Base-by-base conservation (phyloP, 2,888 invertebrate species). In the Mongoloraphidia duomilia region DNA sequence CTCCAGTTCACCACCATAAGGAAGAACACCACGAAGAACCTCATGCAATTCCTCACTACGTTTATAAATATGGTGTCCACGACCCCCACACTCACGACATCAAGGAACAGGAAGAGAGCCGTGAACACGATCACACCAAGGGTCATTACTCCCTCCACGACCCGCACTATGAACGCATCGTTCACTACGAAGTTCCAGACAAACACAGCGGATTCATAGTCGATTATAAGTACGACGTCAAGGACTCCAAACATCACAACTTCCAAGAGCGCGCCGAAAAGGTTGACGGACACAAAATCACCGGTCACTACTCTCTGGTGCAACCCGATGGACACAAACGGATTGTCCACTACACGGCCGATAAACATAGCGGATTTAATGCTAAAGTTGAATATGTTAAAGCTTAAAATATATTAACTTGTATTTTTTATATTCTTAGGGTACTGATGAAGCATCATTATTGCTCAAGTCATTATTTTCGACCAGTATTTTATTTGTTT, bases 31-130 rank as follows among this genome's bases (percentile, higher is more conserved):
- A 26, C 26, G 26, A 26, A 26, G 26, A 26, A 6, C 26, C 26
- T 26, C 26, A 26, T 6, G 26, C 26, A 1, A 26, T 26, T 26
- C 26, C 26, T 26, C 26, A 26, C 26, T 26, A 26, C 26, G 26
- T 26, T 53, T 73, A 70, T 56, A 65, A 65, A 12, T 73, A 72
- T 56, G 56, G 64, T 9, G 71, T 72, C 4, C 65, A 66, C 50
- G 73, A 73, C 60, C 65, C 67, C 6, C 67, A 70, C 53, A 74
- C 74, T 50, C 74, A 73, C 6, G 74, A 75, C 58, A 65, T 67
- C 51, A 74, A 75, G 57, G 64, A 62, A 55, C 74, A 75, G 55
- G 69, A 70, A 54, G 74, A 75, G 61, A 50, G 64, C 2, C 71
- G 74, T 52, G 66, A 69, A 56, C 74, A 72, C 47, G 72, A 74